These are phyloP conservation scores for Piprites chloris DNA, from an alignment of 2,113 vertebrate species.

Conservation along the genomic window DNA sequence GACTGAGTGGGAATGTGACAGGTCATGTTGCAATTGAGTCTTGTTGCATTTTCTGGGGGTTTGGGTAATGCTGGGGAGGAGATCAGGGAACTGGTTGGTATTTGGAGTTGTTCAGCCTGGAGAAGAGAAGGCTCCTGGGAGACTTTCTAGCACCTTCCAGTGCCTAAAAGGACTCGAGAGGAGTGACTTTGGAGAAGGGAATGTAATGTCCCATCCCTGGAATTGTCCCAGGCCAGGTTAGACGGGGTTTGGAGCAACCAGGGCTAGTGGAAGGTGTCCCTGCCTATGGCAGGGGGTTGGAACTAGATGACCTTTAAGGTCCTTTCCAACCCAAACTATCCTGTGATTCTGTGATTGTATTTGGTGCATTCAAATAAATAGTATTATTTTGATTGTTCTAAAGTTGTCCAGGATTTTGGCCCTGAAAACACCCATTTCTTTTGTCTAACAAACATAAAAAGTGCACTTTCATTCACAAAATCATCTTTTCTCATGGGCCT, in stretches of 20 bases:
- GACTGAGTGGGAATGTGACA: neutral
- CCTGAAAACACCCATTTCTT: neutral
- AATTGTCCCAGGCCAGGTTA: neutral
- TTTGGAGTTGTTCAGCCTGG: neutral
- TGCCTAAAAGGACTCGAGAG: neutral
- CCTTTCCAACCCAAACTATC: neutral
- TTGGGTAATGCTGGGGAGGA: neutral
- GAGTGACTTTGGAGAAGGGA: neutral
- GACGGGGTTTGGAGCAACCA: neutral
- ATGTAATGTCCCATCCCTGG: neutral
- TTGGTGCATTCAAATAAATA: neutral
- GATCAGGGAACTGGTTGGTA: neutral
- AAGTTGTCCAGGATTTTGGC: neutral
- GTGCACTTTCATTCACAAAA: neutral
- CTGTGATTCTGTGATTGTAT: neutral
- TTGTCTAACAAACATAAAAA: neutral
- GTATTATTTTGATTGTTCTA: neutral
- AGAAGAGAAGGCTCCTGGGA: neutral
- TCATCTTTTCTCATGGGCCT: rapidly evolving
- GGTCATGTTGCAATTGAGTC: neutral
- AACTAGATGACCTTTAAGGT: rapidly evolving
- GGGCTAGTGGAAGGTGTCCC: neutral
- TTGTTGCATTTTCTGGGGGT: neutral
- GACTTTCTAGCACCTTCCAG: neutral
- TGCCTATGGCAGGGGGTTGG: neutral